Evolutionary conservation across 2,797 vertebrate species (phyloP).

Genomic region (Oreochromis mossambicus): DNA sequence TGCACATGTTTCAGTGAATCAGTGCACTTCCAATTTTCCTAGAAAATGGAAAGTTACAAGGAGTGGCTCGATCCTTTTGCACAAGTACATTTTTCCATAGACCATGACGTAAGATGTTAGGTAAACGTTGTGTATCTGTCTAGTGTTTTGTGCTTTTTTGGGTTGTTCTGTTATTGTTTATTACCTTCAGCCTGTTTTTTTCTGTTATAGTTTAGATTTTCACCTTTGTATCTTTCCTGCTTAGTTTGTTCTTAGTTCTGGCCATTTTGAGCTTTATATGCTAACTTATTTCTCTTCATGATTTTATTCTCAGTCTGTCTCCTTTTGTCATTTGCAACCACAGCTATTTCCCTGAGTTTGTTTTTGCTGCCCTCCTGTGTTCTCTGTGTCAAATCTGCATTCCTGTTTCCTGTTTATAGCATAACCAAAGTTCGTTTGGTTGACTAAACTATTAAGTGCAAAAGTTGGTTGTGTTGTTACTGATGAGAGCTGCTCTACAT

Average conservation of each 20-base stretch:
- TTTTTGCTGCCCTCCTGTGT: neutral
- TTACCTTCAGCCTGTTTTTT: neutral
- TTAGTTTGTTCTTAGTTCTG: neutral
- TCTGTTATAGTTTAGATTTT: neutral
- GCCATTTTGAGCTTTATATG: neutral
- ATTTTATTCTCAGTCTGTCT: neutral
- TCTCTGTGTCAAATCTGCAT: neutral
- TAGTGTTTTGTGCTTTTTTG: neutral
- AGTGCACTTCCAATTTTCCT: neutral
- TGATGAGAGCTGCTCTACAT: accelerated
- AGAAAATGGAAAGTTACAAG: neutral
- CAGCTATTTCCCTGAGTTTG: neutral
- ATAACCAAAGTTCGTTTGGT: neutral
- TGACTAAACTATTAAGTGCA: neutral
- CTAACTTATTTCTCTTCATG: neutral
- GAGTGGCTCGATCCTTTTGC: neutral
- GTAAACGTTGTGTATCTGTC: neutral
- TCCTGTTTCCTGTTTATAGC: neutral
- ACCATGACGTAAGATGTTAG: neutral
- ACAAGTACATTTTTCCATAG: neutral
- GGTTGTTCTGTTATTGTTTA: neutral
- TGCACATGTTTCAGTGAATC: neutral
- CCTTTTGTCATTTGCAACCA: neutral
- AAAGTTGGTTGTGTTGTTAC: neutral
- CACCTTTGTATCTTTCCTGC: neutral